These are phyloP conservation scores for Harmothoe impar DNA, from an alignment of 2,888 invertebrate species.

Conservation along the genomic window DNA sequence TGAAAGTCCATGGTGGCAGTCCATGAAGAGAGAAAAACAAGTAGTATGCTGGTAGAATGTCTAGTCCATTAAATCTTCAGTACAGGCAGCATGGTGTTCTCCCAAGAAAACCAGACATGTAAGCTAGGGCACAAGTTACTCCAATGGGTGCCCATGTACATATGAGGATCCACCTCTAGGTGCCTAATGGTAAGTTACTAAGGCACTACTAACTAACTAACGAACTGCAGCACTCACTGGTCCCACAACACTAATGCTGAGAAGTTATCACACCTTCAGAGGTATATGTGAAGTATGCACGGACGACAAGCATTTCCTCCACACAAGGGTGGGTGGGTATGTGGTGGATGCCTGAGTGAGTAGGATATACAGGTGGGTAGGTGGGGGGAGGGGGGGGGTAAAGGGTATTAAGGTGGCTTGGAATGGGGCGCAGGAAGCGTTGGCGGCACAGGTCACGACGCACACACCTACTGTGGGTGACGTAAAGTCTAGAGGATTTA, in stretches of 20 bases:
- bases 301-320: slow-evolving; percentile 16
- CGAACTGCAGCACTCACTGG: background rate
- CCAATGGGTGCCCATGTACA: background rate
- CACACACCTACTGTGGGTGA: background rate
- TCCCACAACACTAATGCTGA: background rate
- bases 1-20: background rate
- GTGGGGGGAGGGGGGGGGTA: background rate
- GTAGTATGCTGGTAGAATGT: slow-evolving; percentile 16
- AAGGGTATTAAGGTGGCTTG: background rate
- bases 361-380: slow-evolving; percentile 10
- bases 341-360: slow-evolving; percentile 22
- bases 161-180: background rate
- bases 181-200: background rate
- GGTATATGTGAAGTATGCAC: background rate
- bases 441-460: slow-evolving; percentile 44
- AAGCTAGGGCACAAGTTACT: too few species aligned
- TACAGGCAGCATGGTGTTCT: background rate
- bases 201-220: too few species aligned
- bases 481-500: background rate
- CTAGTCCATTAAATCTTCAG: background rate
- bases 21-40: background rate
- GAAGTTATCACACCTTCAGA: background rate
- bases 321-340: background rate
- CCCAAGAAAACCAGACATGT: too few species aligned
- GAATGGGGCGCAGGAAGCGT: slow-evolving; percentile 1